A percentile compares a stretch with the other conserved stretches of the same genome.
Evolutionary conservation across 2,888 invertebrate species (phyloP).

Genomic region (Ariolimax columbianus): DNA sequence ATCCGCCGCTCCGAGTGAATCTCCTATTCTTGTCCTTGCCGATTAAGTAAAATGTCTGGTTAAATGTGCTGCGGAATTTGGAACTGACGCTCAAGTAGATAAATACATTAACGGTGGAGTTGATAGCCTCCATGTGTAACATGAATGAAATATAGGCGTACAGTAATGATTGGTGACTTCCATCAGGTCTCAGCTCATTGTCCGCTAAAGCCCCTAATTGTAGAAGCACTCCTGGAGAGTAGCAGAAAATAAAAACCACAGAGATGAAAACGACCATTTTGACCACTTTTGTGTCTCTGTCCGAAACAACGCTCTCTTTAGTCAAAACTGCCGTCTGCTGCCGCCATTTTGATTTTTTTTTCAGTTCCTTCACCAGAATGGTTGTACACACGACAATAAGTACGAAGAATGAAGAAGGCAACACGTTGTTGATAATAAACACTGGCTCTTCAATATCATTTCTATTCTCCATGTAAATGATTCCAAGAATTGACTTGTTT

Average conservation of each 20-base stretch:
- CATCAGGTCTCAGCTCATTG: not conserved
- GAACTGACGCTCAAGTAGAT: slow-evolving; percentile 23
- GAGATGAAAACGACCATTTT: slow-evolving; percentile 25
- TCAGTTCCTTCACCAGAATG: not conserved
- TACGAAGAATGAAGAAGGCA: not conserved
- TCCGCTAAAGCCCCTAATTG: not conserved
- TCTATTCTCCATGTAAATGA: not conserved
- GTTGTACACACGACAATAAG: not conserved
- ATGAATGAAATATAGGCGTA: not conserved
- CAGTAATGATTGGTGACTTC: not conserved
- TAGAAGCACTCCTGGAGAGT: not conserved
- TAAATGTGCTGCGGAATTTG: slow-evolving; percentile 7
- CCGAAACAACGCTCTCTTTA: not conserved
- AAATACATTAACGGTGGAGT: slow-evolving; percentile 11
- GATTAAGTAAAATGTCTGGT: not conserved
- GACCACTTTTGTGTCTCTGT: not conserved
- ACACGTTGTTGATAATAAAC: slow-evolving; percentile 2
- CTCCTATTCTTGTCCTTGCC: not conserved
- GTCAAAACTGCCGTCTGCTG: not conserved
- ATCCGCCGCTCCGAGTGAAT: too few species aligned
- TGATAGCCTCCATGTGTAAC: slow-evolving; percentile 19
- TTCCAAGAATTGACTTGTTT: slow-evolving; percentile 20
- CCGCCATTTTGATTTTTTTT: slow-evolving; percentile 22
- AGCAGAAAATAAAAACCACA: slow-evolving; percentile 1
- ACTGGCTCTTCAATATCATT: not conserved